Base-by-base conservation (phyloP, 2,888 invertebrate genomes). In the Dione juno region DNA sequence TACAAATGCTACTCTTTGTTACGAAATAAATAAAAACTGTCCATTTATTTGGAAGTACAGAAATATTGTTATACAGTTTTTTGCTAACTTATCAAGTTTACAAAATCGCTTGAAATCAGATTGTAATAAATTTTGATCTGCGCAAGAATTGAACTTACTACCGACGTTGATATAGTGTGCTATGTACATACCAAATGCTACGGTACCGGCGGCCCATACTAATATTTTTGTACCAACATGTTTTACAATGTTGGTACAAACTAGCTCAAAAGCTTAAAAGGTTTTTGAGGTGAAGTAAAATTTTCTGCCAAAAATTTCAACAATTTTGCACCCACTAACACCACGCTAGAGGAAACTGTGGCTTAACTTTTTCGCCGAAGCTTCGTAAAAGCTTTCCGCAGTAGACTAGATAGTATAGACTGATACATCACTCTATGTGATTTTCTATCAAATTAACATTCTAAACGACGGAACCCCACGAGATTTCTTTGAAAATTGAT, bases 301-400 rank as follows among this genome's bases (percentile, higher is more conserved):
- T 57, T 57, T 57, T 40, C 37, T 13, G 16, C 16, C 57, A 57
- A 57, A 57, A 57, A 57, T 57, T 57, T 57, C 57, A 40, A 57
- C 57, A 57, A 57, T 57, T 57, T 57, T 16, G 11, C 57, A 13
- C 37, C 57, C 57, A 54, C 57, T 57, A 57, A 57, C 37, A 57
- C 57, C 37, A 40, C 57, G 16, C 57, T 57, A 16, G 57, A 16
- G 57, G 16, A 13, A 37, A 57, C 40, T 57, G 16, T 10, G 37
- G 37, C 37, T 40, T 11, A 57, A 37, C 37, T 57, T 57, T 57
- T 57, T 37, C n/a, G 6, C 37, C 37, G 16, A 37, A 57, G 37
- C 37, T 13, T 19, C 37, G 16, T 57, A 57, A 54, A 57, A 57
- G 37, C 57, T 57, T 57, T 40, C 11, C 11, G 3, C 11, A 28